These are phyloP conservation scores for Darevskia nairensis DNA, from an alignment of 2,797 vertebrate genomes.

Conservation along the genomic window DNA sequence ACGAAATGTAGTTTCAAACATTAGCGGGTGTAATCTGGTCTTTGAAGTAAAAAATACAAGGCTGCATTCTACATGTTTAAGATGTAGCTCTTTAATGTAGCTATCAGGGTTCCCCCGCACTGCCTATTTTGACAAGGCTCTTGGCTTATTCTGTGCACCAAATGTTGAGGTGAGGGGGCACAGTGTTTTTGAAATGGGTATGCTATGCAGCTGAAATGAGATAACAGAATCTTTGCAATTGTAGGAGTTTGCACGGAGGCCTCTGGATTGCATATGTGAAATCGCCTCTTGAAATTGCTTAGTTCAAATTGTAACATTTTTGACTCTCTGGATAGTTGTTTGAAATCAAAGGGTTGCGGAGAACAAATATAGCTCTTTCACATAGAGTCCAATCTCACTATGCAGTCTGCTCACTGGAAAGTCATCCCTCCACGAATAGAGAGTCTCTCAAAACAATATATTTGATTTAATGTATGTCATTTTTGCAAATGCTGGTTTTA, in stretches of 20 bases:
- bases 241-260: slow-evolving; percentile 19
- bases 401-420: neutral
- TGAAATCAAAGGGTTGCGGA: slow-evolving; percentile 25
- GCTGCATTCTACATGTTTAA: neutral
- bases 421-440: slow-evolving; percentile 10
- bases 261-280: slow-evolving; percentile 23
- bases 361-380: slow-evolving; percentile 49
- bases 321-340: slow-evolving; percentile 49
- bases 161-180: slow-evolving; percentile 1
- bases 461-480: slow-evolving; percentile 30
- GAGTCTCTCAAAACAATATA: slow-evolving; percentile 36
- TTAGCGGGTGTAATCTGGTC: neutral
- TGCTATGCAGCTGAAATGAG: slow-evolving; percentile 59
- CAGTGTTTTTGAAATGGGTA: slow-evolving; percentile 25
- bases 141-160: slow-evolving; percentile 29
- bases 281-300: slow-evolving; percentile 51
- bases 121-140: slow-evolving; percentile 4
- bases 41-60: neutral
- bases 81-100: neutral
- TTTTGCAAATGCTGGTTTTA: slow-evolving; percentile 35
- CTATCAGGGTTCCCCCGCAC: too few species aligned
- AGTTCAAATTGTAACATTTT: slow-evolving; percentile 18
- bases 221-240: slow-evolving; percentile 44
- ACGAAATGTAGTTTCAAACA: neutral
- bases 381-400: slow-evolving; percentile 29